Conservation (phyloP, 2,113 vertebrate genomes). For the Sminthopsis crassicaudata region DNA sequence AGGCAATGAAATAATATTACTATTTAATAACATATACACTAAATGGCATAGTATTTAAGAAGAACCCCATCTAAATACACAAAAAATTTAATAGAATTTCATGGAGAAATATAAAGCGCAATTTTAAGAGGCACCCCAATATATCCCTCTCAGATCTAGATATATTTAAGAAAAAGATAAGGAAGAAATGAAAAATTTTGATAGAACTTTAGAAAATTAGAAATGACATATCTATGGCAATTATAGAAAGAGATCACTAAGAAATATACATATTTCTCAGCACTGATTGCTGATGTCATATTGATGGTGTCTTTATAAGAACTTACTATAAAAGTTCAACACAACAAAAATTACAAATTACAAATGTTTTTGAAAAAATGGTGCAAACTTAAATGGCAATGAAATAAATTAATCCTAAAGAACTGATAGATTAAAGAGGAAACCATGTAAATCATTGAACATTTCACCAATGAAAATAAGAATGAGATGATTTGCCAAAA, state of each 20-base stretch:
- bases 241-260: not conserved
- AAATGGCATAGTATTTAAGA: not conserved
- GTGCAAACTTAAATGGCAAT: not conserved
- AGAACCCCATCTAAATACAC: too few relatives aligned
- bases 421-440: not conserved
- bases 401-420: not conserved
- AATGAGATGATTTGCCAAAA: not conserved
- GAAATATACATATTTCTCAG: not conserved
- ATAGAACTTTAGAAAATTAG: not conserved
- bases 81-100: not conserved
- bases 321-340: not conserved
- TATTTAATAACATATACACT: not conserved
- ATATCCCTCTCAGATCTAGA: not conserved
- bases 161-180: not conserved
- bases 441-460: not conserved
- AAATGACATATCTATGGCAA: not conserved
- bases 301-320: too few relatives aligned
- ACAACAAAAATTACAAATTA: not conserved
- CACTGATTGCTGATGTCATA: too few relatives aligned
- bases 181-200: not conserved
- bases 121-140: not conserved
- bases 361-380: not conserved
- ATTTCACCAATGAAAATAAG: not conserved
- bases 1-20: not conserved
- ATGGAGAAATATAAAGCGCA: not conserved